These are phyloP conservation scores for Phortica magna DNA, from an alignment of 2,888 invertebrate species.

Conservation along the genomic window DNA sequence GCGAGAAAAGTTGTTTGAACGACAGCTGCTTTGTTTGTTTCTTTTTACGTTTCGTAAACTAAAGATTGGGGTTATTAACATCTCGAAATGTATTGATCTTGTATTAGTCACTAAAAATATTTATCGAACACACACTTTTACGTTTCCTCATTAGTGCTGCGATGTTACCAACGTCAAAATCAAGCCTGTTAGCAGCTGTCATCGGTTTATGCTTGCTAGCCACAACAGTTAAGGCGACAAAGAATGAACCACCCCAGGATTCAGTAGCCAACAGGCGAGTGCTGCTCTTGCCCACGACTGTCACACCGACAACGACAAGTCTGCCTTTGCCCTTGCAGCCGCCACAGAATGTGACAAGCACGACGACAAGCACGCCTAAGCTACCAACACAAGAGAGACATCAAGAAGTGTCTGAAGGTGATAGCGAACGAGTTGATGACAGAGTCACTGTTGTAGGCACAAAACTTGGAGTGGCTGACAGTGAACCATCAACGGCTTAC, in stretches of 20 bases:
- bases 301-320: conserved; percentile 41
- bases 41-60: conserved; percentile 5
- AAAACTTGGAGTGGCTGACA: conserved; percentile 31
- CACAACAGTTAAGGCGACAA: conserved; percentile 32
- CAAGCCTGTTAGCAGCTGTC: conserved; percentile 57
- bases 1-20: conserved; percentile 16
- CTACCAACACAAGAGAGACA: background rate
- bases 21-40: conserved; percentile 21
- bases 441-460: background rate
- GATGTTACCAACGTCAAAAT: conserved; percentile 68
- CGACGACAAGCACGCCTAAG: conserved; percentile 54
- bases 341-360: conserved; percentile 66
- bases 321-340: conserved; percentile 61
- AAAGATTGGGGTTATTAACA: conserved; percentile 25
- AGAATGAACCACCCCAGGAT: background rate
- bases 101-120: background rate
- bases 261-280: background rate
- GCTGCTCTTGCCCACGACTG: conserved; percentile 8
- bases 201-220: conserved; percentile 65
- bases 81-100: conserved; percentile 25
- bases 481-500: conserved; percentile 28
- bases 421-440: conserved; percentile 9
- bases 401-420: background rate
- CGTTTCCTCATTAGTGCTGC: conserved; percentile 57
- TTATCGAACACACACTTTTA: conserved; percentile 13